phyloP scores from a whole-genome alignment of 2,113 vertebrate species.

The Beaufortia kweichowensis region DNA sequence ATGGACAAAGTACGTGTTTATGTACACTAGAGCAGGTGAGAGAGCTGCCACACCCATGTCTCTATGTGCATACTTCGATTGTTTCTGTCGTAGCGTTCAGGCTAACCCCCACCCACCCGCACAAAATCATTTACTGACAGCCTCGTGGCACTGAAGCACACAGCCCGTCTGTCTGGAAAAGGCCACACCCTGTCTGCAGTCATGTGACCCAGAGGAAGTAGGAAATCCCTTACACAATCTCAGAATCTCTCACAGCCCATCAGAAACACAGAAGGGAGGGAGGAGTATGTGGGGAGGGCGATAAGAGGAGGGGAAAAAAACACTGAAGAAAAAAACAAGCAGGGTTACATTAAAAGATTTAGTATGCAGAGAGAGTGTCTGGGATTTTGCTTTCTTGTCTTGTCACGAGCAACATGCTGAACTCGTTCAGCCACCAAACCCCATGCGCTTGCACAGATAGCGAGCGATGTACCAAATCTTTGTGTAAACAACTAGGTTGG shows the following conservation, averaged over 20 bases:
- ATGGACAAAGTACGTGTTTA: background rate
- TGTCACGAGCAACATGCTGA: slow-evolving; percentile 27
- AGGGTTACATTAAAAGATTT: background rate
- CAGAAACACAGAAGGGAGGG: background rate
- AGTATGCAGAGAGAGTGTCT: background rate
- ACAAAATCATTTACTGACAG: no score
- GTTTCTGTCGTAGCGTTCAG: background rate
- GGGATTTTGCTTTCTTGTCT: slow-evolving; percentile 12
- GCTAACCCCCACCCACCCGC: no score
- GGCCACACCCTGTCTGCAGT: slow-evolving; percentile 75
- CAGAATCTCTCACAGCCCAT: slow-evolving; percentile 47
- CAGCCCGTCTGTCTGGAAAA: slow-evolving; percentile 62
- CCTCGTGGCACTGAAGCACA: slow-evolving; percentile 32
- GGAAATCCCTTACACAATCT: slow-evolving; percentile 66
- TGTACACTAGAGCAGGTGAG: background rate
- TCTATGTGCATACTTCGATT: background rate
- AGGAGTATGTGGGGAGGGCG: background rate
- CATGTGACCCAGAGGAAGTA: slow-evolving; percentile 68
- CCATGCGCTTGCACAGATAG: background rate
- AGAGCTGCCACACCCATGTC: background rate
- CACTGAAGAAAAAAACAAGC: background rate
- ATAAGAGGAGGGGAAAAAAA: background rate
- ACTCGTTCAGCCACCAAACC: slow-evolving; percentile 31
- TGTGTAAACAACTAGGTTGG: slow-evolving; percentile 33
- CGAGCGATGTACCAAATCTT: slow-evolving; percentile 22